phyloP scores from a whole-genome alignment of 2,113 vertebrate species.

The Vicugna pacos region DNA sequence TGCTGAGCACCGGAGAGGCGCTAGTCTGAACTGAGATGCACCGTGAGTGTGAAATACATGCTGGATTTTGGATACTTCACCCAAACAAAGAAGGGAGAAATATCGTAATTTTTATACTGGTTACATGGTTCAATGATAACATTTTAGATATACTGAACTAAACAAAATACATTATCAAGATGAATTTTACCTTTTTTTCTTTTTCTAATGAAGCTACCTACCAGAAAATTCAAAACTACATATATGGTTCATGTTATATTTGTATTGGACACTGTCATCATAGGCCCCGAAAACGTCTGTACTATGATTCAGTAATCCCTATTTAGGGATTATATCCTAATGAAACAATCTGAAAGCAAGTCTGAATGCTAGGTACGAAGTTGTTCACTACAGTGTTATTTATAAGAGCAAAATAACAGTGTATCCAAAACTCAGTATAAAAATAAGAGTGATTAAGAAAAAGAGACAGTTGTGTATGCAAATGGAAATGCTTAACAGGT shows the following conservation, averaged over 20 bases:
- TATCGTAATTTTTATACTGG: neutral
- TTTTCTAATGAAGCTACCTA: neutral
- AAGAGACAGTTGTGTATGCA: neutral
- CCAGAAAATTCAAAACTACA: neutral
- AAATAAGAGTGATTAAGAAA: conserved; percentile 28
- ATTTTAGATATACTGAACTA: neutral
- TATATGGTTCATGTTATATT: neutral
- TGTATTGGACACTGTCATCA: neutral
- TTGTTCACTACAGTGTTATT: neutral
- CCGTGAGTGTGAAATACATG: neutral
- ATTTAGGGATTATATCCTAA: neutral
- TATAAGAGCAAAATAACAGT: neutral
- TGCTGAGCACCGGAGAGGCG: neutral
- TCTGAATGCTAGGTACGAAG: neutral
- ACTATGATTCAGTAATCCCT: neutral
- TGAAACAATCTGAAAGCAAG: conserved; percentile 27
- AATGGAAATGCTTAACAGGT: neutral
- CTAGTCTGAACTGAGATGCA: neutral
- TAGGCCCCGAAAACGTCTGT: neutral
- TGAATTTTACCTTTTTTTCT: neutral
- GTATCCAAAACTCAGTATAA: neutral
- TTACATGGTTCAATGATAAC: neutral
- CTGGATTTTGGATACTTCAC: neutral
- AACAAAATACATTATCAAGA: conserved; percentile 15
- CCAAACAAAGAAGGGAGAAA: neutral